These are phyloP conservation scores for Sipha maydis DNA, from an alignment of 2,888 invertebrate genomes.

Conservation along the genomic window DNA sequence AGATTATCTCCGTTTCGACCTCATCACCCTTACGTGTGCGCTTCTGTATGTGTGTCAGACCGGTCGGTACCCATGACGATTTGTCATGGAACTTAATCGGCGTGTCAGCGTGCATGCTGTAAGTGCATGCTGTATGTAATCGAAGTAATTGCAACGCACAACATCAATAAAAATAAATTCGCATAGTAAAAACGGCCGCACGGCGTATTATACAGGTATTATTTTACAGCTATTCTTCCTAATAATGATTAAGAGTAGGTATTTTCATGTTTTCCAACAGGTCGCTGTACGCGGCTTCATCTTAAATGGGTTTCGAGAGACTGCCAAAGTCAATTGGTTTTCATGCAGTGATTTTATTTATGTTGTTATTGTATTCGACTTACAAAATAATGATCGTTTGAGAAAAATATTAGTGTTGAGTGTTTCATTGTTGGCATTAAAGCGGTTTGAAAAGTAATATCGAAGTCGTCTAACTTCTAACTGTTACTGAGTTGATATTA, in stretches of 20 bases:
- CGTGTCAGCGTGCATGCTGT: constrained; percentile 7
- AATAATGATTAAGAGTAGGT: not conserved
- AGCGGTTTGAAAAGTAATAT: no score
- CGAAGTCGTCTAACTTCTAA: no score
- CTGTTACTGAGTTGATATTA: no score
- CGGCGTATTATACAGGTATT: not conserved
- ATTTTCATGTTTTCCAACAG: not conserved
- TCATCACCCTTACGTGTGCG: not conserved
- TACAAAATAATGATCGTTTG: no score
- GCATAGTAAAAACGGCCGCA: constrained; percentile 28
- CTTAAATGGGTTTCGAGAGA: not conserved
- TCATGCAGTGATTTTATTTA: not conserved
- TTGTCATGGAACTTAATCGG: constrained; percentile 40
- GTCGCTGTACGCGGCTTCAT: not conserved
- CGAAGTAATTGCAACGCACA: constrained; percentile 36
- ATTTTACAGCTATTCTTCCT: not conserved
- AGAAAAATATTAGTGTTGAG: no score
- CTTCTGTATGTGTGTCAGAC: constrained; percentile 36
- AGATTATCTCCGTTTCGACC: constrained; percentile 29
- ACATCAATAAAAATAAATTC: constrained; percentile 41
- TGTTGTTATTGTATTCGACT: not conserved
- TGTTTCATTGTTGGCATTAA: no score
- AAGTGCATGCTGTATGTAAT: constrained; percentile 1
- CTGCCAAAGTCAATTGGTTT: not conserved
- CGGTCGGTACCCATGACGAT: constrained; percentile 41